phyloP scores from a whole-genome alignment of 1,140 invertebrate genomes.

The Macrosteles quadrilineatus region DNA sequence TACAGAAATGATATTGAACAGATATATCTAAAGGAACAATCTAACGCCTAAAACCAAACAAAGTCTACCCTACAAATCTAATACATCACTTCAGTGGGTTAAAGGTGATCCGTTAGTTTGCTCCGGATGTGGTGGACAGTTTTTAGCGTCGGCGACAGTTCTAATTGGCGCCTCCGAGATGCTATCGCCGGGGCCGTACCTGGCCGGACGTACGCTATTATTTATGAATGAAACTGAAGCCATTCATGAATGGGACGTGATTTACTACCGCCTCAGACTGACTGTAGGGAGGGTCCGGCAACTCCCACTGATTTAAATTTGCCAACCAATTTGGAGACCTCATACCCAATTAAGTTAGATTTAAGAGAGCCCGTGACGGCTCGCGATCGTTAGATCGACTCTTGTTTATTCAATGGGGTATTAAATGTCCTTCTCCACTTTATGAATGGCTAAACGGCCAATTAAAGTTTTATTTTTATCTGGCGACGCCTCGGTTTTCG shows the following conservation, averaged over 20 bases:
- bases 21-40: too few species aligned
- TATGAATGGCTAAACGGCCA: slow-evolving; percentile 18
- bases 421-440: slow-evolving; percentile 9
- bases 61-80: too few species aligned
- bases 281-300: not conserved
- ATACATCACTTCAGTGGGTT: too few species aligned
- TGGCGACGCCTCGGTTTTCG: not conserved
- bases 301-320: slow-evolving; percentile 23
- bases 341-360: slow-evolving; percentile 25
- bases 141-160: slow-evolving; percentile 8
- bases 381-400: not conserved
- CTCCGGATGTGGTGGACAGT: not conserved
- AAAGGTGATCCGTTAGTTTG: too few species aligned
- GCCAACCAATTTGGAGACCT: slow-evolving; percentile 18
- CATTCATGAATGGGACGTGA: slow-evolving; percentile 9
- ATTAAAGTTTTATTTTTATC: not conserved
- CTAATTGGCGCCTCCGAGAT: slow-evolving; percentile 12
- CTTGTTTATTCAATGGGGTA: slow-evolving; percentile 26
- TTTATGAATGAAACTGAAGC: not conserved
- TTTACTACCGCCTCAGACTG: not conserved
- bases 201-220: slow-evolving; percentile 11
- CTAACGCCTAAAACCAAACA: too few species aligned
- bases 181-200: not conserved
- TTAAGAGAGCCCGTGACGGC: slow-evolving; percentile 3
- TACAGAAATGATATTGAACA: too few species aligned